Conservation (phyloP, 2,888 invertebrate genomes). For the Patella ulyssiponensis region DNA sequence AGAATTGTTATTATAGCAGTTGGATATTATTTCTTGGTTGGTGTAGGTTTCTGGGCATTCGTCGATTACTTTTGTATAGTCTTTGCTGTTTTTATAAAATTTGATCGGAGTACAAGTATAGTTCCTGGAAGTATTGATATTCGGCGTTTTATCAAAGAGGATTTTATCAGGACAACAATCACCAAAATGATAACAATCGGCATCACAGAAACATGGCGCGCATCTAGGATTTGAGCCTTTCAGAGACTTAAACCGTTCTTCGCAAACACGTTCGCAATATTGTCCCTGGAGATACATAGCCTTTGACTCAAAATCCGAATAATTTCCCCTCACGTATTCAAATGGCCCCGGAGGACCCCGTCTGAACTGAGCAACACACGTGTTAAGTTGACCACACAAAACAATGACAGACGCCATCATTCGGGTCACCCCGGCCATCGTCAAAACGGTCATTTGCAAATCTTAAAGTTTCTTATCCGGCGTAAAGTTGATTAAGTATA, state of each 20-base stretch:
- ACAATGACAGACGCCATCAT: too few species aligned
- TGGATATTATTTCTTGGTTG: neutral
- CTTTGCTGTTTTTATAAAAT: neutral
- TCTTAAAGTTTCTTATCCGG: too few species aligned
- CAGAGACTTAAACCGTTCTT: neutral
- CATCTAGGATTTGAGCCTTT: neutral
- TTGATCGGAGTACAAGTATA: neutral
- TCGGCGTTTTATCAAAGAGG: neutral
- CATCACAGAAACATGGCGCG: slow-evolving; percentile 17
- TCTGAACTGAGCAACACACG: too few species aligned
- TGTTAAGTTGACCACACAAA: too few species aligned
- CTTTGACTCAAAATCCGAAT: slow-evolving; percentile 16
- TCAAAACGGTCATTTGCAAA: too few species aligned
- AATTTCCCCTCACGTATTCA: neutral
- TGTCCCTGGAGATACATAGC: neutral
- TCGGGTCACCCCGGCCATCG: too few species aligned
- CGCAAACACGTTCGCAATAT: neutral
- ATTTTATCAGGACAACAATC: slow-evolving; percentile 22
- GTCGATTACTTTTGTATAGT: neutral
- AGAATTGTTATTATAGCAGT: slow-evolving; percentile 1
- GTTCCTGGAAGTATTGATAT: neutral
- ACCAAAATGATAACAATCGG: neutral
- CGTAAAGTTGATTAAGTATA: too few species aligned
- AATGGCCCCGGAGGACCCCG: neutral
- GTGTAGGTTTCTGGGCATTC: slow-evolving; percentile 11